These are phyloP conservation scores for Tortricodes alternella DNA, from an alignment of 2,888 invertebrate species.

Conservation along the genomic window DNA sequence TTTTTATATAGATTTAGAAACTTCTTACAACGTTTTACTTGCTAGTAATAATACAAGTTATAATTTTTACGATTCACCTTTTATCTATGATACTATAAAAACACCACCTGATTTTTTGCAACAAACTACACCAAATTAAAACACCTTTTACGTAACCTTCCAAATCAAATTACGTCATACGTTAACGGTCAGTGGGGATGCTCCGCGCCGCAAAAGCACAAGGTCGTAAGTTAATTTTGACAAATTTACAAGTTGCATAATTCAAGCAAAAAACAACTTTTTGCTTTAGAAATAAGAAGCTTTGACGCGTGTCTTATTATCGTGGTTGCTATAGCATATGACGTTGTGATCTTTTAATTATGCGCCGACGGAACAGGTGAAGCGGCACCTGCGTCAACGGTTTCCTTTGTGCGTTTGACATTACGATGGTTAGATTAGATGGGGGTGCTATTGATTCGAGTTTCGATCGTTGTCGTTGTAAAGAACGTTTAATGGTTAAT, in stretches of 20 bases:
- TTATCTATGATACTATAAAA: not conserved
- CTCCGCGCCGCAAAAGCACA: conserved; percentile 29
- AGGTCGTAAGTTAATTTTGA: not conserved
- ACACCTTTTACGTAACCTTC: conserved; percentile 30
- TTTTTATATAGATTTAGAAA: too few relatives aligned
- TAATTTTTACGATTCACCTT: too few relatives aligned
- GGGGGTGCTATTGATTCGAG: conserved; percentile 33
- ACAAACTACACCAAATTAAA: conserved; percentile 17
- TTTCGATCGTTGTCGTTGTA: conserved; percentile 16
- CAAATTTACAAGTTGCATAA: not conserved
- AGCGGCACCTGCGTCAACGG: conserved; percentile 74
- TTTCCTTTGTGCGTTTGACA: conserved; percentile 68
- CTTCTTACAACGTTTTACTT: too few relatives aligned
- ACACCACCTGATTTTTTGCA: not conserved
- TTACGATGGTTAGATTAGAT: conserved; percentile 71
- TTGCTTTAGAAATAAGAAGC: not conserved
- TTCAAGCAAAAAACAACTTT: not conserved
- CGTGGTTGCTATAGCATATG: not conserved
- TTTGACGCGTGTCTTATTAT: too few relatives aligned
- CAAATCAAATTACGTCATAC: conserved; percentile 56
- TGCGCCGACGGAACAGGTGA: conserved; percentile 70
- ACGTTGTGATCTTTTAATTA: conserved; percentile 13
- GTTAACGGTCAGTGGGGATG: conserved; percentile 62
- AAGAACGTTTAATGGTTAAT: too few relatives aligned
- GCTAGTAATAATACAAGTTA: too few relatives aligned